Base-by-base conservation (phyloP, 2,888 invertebrate species). In the Melieria omissa region DNA sequence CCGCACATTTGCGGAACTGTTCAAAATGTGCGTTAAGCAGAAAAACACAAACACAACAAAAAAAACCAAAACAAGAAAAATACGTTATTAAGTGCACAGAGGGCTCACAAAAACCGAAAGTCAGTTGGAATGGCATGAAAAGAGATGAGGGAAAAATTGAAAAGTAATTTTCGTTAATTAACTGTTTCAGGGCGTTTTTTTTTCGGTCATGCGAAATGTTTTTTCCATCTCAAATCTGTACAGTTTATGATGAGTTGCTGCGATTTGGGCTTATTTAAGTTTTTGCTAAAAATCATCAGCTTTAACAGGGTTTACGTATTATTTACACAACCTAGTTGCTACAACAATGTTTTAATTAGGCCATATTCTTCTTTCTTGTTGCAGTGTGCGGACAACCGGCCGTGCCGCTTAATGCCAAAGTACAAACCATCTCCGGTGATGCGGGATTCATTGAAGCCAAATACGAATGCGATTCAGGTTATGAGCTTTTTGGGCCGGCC, bases 381-480 rank as follows among this genome's bases (percentile, higher is more conserved):
- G 1, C 75, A 87, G 87, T 84, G 76, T 96, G 96, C 86, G 95
- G 95, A 45, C 94, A 93, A 82, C 96, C 96, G 44, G 93, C 95
- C 12, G 93, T 96, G 78, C 95, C 95, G 29, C 88, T 93, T 71
- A 96, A 96, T 88, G 92, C 95, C 71, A 90, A 91, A 84, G 93
- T 95, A 65, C 83, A 84, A 77, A 86, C 85, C 41, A 75, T 81
- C 29, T 66, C 80, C 46, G 82, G 81, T n/a, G 49, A 86, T 92
- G 76, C 90, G 91, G 78, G 89, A 87, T 77, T 88, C 89, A 74
- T 87, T 82, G 77, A 89, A 90, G 95, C 95, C 55, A 91, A 90
- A 46, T 96, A 95, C 87, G 90, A 91, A 76, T 96, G 96, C 83
- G 96, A 96, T 85, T 91, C 93, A 49, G 96, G 94, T 12, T 96